Evolutionary conservation across 2,113 vertebrate species (phyloP).

Genomic region (Toxostoma redivivum): DNA sequence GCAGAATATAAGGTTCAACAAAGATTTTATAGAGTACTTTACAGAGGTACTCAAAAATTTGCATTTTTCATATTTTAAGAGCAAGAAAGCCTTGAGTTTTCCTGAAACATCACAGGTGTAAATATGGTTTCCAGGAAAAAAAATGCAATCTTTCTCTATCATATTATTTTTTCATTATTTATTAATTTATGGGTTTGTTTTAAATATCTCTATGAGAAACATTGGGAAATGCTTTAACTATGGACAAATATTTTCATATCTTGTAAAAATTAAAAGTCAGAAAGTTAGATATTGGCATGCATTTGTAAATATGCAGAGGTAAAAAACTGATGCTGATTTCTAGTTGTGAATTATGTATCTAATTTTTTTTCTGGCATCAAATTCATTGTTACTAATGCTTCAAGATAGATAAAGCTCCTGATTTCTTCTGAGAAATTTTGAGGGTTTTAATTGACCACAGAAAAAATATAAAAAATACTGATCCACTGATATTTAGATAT

Average conservation of each 20-base stretch:
- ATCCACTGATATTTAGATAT: not conserved
- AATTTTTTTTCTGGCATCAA: not conserved
- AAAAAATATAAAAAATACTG: not conserved
- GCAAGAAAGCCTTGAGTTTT: not conserved
- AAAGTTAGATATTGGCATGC: not conserved
- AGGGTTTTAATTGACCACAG: not conserved
- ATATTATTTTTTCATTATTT: not conserved
- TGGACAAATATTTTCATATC: not conserved
- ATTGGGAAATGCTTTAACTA: not conserved
- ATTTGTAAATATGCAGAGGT: not conserved
- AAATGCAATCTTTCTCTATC: not conserved
- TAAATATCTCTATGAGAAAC: not conserved
- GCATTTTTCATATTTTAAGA: not conserved
- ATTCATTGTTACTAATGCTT: not conserved
- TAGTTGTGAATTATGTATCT: not conserved
- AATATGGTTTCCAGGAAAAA: not conserved
- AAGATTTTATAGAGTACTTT: not conserved
- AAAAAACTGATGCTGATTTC: not conserved
- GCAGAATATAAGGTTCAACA: not conserved
- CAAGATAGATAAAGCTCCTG: not conserved
- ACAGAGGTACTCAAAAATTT: not conserved
- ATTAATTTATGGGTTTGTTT: not conserved
- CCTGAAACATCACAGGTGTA: not conserved
- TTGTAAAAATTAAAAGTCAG: not conserved
- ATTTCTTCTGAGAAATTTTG: not conserved